These are phyloP conservation scores for Mohoua ochrocephala DNA, from an alignment of 2,113 vertebrate species.

Conservation along the genomic window DNA sequence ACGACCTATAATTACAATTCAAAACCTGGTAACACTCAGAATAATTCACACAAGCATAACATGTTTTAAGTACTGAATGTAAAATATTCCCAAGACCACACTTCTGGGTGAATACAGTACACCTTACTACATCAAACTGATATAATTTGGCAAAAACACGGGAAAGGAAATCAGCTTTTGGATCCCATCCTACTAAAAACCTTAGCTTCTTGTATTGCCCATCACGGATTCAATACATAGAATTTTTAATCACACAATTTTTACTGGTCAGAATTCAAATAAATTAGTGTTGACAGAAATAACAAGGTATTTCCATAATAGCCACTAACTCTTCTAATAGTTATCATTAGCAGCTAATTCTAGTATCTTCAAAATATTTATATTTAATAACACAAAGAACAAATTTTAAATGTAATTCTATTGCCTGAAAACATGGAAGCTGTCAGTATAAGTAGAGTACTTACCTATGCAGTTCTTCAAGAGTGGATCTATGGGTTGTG, in stretches of 20 bases:
- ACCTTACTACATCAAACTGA: not conserved
- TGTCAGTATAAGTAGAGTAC: not conserved
- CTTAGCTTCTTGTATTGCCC: not conserved
- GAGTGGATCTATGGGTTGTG: slow-evolving; percentile 93
- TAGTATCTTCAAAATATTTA: not conserved
- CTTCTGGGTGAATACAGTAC: not conserved
- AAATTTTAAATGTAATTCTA: not conserved
- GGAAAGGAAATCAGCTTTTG: not conserved
- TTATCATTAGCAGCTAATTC: not conserved
- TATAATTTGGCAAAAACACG: not conserved
- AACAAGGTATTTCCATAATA: not conserved
- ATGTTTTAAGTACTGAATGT: not conserved
- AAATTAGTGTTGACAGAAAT: not conserved
- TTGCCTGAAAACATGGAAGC: not conserved
- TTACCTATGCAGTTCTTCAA: slow-evolving; percentile 98
- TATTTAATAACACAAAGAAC: not conserved
- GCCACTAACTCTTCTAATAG: not conserved
- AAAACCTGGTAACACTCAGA: not conserved
- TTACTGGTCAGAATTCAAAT: not conserved
- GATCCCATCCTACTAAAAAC: not conserved
- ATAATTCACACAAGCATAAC: not conserved
- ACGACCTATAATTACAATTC: not conserved
- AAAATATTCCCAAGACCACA: not conserved
- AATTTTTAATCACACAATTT: not conserved
- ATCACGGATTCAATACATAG: not conserved